Conservation (phyloP, 2,797 vertebrate genomes). For the Lithobates sylvaticus region DNA sequence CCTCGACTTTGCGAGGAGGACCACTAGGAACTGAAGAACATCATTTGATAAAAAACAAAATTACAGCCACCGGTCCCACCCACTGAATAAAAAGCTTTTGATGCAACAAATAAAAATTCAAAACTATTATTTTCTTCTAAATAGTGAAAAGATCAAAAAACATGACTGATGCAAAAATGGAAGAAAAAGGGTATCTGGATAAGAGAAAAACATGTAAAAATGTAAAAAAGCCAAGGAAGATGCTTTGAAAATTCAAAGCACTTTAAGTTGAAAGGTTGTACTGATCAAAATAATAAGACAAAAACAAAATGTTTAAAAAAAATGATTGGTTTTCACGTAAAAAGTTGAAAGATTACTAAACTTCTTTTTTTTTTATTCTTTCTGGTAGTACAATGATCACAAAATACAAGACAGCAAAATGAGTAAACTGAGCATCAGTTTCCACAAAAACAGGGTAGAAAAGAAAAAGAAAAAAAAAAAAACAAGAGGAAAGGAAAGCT, state of each 20-base stretch:
- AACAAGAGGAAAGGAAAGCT: constrained; percentile 62
- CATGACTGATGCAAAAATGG: constrained; percentile 95
- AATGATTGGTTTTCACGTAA: constrained; percentile 72
- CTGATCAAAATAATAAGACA: constrained; percentile 78
- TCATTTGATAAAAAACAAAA: constrained; percentile 94
- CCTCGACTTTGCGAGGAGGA: constrained; percentile 99
- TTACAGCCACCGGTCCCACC: constrained; percentile 87
- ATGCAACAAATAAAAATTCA: constrained; percentile 79
- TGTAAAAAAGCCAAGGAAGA: constrained; percentile 94
- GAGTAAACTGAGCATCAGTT: constrained; percentile 74
- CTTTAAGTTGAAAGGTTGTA: constrained; percentile 82
- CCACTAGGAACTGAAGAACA: constrained; percentile 99
- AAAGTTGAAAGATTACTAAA: constrained; percentile 78
- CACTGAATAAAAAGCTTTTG: constrained; percentile 82
- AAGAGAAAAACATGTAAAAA: constrained; percentile 94
- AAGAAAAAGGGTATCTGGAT: constrained; percentile 95
- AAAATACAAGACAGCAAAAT: constrained; percentile 71
- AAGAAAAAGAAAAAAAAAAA: constrained; percentile 61
- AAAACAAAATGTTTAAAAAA: constrained; percentile 73
- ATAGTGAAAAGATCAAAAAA: constrained; percentile 95
- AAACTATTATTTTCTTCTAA: constrained; percentile 92
- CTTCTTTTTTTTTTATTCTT: constrained; percentile 75
- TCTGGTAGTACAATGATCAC: constrained; percentile 75
- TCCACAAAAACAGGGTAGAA: constrained; percentile 69
- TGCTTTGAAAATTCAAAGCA: constrained; percentile 93